Percentiles rank a stretch among this genome's conserved stretches.
phyloP scores from a whole-genome alignment of 1,140 invertebrate species.

The Acarapis woodi region DNA sequence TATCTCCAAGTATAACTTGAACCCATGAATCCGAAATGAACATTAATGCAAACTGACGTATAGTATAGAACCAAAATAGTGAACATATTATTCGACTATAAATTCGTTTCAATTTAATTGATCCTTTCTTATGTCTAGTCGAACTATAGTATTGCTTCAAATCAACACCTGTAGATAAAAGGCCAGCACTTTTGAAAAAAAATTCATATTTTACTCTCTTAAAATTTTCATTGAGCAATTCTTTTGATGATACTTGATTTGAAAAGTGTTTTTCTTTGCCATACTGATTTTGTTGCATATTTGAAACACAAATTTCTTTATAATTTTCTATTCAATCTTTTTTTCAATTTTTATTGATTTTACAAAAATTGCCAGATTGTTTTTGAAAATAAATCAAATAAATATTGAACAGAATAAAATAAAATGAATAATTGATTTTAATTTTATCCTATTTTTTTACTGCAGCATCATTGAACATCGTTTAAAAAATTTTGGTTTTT shows the following conservation, averaged over 20 bases:
- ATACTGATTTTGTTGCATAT: constrained; percentile 4
- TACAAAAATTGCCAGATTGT: background rate
- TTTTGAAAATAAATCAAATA: background rate
- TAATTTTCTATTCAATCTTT: background rate
- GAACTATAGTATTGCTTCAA: constrained; percentile 7
- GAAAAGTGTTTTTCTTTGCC: constrained; percentile 5
- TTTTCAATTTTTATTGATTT: background rate
- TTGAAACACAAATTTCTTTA: too few species aligned
- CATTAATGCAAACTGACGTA: constrained; percentile 9
- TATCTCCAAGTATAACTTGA: constrained; percentile 7
- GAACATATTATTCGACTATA: constrained; percentile 10
- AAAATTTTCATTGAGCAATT: constrained; percentile 6
- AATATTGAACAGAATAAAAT: too few species aligned
- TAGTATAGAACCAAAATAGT: constrained; percentile 9
- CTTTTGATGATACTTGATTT: constrained; percentile 1
- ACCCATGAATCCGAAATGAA: constrained; percentile 8
- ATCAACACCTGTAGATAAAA: constrained; percentile 9
- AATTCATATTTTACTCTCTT: constrained; percentile 8
- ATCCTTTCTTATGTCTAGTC: constrained; percentile 7
- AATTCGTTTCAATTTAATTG: constrained; percentile 6
- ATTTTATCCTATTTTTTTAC: too few species aligned
- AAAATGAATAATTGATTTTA: too few species aligned
- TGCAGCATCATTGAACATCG: too few species aligned
- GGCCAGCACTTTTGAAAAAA: constrained; percentile 9
- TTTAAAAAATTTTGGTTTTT: too few species aligned